Evolutionary conservation across 2,888 invertebrate genomes (phyloP).

Genomic region (Limulus polyphemus): DNA sequence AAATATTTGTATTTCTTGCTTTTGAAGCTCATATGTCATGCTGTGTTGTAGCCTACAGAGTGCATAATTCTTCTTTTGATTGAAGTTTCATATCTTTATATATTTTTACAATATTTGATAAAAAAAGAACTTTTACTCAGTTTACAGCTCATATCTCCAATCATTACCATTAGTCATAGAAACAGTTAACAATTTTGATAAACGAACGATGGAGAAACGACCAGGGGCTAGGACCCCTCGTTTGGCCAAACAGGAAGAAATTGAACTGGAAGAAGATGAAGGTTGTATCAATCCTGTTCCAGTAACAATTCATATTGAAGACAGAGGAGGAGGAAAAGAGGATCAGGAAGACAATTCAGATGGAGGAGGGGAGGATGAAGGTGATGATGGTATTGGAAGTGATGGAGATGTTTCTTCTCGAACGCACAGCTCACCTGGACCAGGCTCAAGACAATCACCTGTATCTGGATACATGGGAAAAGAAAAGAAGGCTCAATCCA

Average conservation of each 20-base stretch:
- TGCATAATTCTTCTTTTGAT: no score
- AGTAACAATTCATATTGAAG: constrained; percentile 22
- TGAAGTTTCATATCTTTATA: no score
- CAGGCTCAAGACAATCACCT: constrained; percentile 13
- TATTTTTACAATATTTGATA: no score
- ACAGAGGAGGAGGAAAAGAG: constrained; percentile 12
- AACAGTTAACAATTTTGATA: no score
- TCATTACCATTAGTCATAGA: no score
- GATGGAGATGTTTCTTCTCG: constrained; percentile 6
- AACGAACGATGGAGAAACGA: no score
- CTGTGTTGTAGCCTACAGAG: no score
- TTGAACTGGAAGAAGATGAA: constrained; percentile 19
- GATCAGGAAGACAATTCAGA: neutral
- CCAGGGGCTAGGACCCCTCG: constrained; percentile 1
- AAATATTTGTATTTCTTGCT: no score
- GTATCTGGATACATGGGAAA: constrained; percentile 11
- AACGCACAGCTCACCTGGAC: constrained; percentile 7
- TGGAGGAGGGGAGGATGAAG: neutral
- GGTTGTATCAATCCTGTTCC: constrained; percentile 14
- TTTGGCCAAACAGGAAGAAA: constrained; percentile 21
- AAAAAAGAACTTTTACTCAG: no score
- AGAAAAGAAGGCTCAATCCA: constrained; percentile 7
- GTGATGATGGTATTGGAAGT: constrained; percentile 10
- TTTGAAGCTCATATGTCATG: no score
- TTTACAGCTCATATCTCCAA: no score